Evolutionary conservation across 1,140 invertebrate species (phyloP).

Genomic region (Ceratitis capitata): DNA sequence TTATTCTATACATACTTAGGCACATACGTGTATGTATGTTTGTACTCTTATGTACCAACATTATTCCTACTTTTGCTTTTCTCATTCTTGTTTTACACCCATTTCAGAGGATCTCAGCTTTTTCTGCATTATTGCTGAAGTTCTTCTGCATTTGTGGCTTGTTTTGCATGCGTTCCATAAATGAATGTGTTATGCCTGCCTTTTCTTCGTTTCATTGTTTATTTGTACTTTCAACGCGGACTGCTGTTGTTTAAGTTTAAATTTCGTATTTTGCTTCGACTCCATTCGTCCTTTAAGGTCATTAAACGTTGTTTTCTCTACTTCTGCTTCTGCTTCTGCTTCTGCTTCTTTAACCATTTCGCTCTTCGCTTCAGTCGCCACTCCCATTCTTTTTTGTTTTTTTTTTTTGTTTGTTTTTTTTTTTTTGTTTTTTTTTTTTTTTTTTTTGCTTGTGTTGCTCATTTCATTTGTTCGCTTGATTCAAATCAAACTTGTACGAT

Average conservation of each 20-base stretch:
- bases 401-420: background rate
- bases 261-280: slow-evolving; percentile 6
- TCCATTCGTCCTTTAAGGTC: slow-evolving; percentile 12
- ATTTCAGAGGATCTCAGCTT: slow-evolving; percentile 19
- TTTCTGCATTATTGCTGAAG: background rate
- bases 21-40: background rate
- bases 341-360: background rate
- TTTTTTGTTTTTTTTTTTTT: background rate
- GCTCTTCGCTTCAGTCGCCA: background rate
- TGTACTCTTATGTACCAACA: too few relatives aligned
- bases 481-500: slow-evolving; percentile 26
- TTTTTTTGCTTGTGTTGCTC: too few relatives aligned
- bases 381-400: background rate
- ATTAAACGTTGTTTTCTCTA: background rate
- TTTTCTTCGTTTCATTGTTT: background rate
- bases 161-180: slow-evolving; percentile 20
- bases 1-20: background rate
- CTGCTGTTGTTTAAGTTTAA: slow-evolving; percentile 3
- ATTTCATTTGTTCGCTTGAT: too few relatives aligned
- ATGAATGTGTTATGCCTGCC: background rate
- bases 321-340: slow-evolving; percentile 8
- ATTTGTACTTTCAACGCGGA: background rate
- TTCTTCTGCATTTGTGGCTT: background rate
- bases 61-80: background rate
- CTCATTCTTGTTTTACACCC: background rate